Conservation (phyloP, 2,113 vertebrate species). For the Illadopsis cleaveri region DNA sequence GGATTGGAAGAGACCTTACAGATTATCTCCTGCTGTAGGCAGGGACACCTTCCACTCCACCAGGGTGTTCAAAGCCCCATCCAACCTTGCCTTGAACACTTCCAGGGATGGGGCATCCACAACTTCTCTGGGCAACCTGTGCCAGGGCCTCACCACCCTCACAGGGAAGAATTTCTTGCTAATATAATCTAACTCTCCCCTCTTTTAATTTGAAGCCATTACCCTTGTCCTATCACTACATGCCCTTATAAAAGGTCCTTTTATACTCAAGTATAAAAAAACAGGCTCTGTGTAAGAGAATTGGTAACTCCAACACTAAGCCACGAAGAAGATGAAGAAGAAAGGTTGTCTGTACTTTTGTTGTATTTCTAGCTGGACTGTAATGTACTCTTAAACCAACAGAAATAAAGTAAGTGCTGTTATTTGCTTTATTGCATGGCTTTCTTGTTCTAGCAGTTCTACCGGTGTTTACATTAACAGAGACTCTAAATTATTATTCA, state of each 20-base stretch:
- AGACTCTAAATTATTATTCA: background rate
- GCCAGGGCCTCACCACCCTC: background rate
- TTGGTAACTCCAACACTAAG: background rate
- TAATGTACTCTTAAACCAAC: background rate
- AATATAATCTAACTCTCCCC: background rate
- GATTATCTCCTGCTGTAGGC: background rate
- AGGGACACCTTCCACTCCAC: background rate
- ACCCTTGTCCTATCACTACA: background rate
- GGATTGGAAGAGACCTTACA: background rate
- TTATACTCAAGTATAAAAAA: background rate
- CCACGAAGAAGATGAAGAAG: background rate
- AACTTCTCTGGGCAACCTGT: background rate
- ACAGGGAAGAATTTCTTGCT: background rate
- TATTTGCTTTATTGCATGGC: background rate
- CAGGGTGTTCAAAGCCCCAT: background rate
- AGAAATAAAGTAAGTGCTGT: background rate
- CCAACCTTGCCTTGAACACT: fast-evolving
- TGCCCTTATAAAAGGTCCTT: background rate
- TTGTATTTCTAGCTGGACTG: background rate
- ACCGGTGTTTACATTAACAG: background rate
- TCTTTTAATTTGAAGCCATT: background rate
- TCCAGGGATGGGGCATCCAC: background rate
- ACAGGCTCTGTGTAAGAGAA: background rate
- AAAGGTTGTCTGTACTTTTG: background rate
- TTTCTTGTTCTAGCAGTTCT: background rate